Evolutionary conservation across 2,888 invertebrate genomes (phyloP), one percentile per base, ranked within the genome.

Genomic region (Machimus rusticus): DNA sequence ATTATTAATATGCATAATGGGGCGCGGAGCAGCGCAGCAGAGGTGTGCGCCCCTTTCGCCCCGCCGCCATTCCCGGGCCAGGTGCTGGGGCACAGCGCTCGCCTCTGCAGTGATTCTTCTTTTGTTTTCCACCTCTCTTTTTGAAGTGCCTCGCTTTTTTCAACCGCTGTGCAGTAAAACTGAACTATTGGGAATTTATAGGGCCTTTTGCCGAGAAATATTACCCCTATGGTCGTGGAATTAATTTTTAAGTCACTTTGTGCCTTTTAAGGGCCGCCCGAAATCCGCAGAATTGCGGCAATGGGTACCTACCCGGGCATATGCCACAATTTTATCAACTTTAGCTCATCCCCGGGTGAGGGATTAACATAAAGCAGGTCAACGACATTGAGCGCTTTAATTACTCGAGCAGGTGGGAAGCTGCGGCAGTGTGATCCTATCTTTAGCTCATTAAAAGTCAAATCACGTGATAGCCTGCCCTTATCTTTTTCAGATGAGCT

Each of bases 1-100:
- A 88, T 86, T 88, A 88, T 88, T 88, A 88, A 88, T 88, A 88
- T 88, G 81, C 88, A 86, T 88, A 88, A 88, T 88, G 88, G 88
- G 86, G 74, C 28, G 57, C 74, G 46, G 85, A 74, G 46, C 85
- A 85, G 23, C 74, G 85, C 43, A 28, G n/a, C 85, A 74, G 85
- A 85, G 85, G 85, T 85, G 85, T 85, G 74, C 74, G 46, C 28
- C 16, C 16, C 79, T 5, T 23, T 39, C 39, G 1, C 9, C 5
- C 55, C 66, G 16, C 19, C 51, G 0, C 51, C n/a, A 51, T 28
- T 6, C 16, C 1, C 5, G 19, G 39, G 39, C 39, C 39, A 74
- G 84, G 23, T 74, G 34, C 34, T 34, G 19, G 39, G 57, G 37
- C 39, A 39, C 39, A 46, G 74, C 31, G 57, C 12, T 39, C 19